These are phyloP conservation scores for Rhegmatorhina hoffmannsi DNA, from an alignment of 2,113 vertebrate species.

Conservation along the genomic window DNA sequence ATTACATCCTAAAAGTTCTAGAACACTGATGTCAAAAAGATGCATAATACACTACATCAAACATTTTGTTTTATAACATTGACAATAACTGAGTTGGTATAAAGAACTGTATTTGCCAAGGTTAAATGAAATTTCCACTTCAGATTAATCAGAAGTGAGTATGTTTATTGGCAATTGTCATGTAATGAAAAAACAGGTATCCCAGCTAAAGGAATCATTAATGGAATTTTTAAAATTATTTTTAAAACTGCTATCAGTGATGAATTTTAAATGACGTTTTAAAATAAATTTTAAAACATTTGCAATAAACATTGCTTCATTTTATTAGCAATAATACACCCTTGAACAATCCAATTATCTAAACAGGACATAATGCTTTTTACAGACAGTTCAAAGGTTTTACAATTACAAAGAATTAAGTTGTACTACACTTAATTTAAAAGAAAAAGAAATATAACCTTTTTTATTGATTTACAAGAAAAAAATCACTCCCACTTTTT, in stretches of 20 bases:
- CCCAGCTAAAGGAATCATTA: not conserved
- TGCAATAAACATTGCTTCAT: not conserved
- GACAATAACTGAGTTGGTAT: not conserved
- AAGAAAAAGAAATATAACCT: not conserved
- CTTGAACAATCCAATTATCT: not conserved
- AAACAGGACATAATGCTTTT: not conserved
- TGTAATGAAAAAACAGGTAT: not conserved
- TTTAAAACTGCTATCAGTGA: not conserved
- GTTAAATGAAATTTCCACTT: not conserved
- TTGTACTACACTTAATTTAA: not conserved
- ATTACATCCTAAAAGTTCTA: not conserved
- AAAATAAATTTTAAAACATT: not conserved
- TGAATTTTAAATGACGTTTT: not conserved
- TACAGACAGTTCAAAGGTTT: not conserved
- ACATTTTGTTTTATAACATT: not conserved
- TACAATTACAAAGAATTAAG: not conserved
- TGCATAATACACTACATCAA: not conserved
- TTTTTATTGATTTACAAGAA: not conserved
- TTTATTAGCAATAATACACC: not conserved
- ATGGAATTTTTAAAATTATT: not conserved
- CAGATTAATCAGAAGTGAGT: not conserved
- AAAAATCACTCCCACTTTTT: not conserved
- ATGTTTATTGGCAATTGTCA: not conserved
- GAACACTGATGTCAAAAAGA: not conserved
- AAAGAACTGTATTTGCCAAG: not conserved